A percentile compares a stretch with the other conserved stretches of the same genome.
Conservation (phyloP, 2,888 invertebrate genomes). For the Polydrusus pterygomalis region DNA sequence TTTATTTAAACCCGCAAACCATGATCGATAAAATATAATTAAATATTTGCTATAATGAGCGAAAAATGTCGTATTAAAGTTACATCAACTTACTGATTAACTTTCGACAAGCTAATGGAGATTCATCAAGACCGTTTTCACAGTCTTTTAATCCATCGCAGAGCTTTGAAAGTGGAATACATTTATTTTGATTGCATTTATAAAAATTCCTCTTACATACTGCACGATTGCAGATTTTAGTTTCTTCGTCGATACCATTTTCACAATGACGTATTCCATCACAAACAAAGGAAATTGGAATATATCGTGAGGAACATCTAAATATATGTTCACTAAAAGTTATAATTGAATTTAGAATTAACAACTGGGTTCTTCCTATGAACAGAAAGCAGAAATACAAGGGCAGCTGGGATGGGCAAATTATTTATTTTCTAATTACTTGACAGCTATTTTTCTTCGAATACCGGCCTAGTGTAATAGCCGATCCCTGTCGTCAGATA, state of each 20-base stretch:
- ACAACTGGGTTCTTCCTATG: no score
- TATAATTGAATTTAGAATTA: no score
- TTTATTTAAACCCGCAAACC: no score
- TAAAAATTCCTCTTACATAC: conserved; percentile 25
- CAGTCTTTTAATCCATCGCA: conserved; percentile 38
- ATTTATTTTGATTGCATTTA: conserved; percentile 34
- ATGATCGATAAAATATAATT: no score
- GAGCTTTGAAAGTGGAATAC: conserved; percentile 29
- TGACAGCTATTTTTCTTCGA: no score
- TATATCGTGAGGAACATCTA: conserved; percentile 25
- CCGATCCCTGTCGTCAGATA: no score
- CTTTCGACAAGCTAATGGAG: conserved; percentile 18
- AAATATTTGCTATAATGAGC: no score
- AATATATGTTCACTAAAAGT: conserved; percentile 37
- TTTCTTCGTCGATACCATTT: conserved; percentile 36
- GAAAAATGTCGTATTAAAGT: no score
- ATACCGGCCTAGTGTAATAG: no score
- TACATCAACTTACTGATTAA: conserved; percentile 24
- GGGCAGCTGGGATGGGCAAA: no score
- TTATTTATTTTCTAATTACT: no score
- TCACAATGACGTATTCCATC: conserved; percentile 37
- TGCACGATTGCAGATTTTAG: conserved; percentile 16
- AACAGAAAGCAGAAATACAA: no score
- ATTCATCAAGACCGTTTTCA: conserved; percentile 38
- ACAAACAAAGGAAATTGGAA: conserved; percentile 33